phyloP scores from a whole-genome alignment of 2,113 vertebrate species.

The Heliornis fulica region DNA sequence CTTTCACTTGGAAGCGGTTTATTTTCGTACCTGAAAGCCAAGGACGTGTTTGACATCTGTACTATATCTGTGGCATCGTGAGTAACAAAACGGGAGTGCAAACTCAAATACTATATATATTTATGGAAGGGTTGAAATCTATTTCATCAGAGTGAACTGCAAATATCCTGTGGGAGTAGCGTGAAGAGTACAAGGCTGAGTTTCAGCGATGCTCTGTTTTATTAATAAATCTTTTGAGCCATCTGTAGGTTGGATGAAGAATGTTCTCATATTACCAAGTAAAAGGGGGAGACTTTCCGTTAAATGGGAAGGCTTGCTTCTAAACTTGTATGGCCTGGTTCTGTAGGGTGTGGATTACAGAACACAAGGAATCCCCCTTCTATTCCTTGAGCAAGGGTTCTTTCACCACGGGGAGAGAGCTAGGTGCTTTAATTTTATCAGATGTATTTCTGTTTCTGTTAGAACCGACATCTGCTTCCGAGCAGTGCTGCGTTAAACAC shows the following conservation, averaged over 20 bases:
- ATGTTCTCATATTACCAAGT: neutral
- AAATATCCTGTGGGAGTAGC: neutral
- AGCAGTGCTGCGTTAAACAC: neutral
- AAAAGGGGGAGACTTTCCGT: neutral
- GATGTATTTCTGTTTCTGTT: neutral
- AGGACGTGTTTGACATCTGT: constrained; percentile 15
- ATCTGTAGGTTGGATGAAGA: neutral
- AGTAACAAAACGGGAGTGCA: neutral
- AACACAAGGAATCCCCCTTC: neutral
- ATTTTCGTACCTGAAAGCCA: neutral
- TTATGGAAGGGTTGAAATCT: neutral
- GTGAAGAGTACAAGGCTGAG: neutral
- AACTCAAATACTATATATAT: neutral
- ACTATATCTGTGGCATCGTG: neutral
- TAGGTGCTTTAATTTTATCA: neutral
- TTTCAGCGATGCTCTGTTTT: constrained; percentile 23
- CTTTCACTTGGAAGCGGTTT: neutral
- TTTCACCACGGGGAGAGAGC: neutral
- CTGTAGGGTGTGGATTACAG: neutral
- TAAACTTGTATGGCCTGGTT: neutral
- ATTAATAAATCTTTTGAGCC: constrained; percentile 34
- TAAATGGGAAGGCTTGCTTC: neutral
- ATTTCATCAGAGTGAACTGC: neutral
- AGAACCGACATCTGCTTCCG: neutral
- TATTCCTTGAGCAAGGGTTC: neutral